phyloP scores from a whole-genome alignment of 2,888 invertebrate species.

The Amblyjoppa proteus region DNA sequence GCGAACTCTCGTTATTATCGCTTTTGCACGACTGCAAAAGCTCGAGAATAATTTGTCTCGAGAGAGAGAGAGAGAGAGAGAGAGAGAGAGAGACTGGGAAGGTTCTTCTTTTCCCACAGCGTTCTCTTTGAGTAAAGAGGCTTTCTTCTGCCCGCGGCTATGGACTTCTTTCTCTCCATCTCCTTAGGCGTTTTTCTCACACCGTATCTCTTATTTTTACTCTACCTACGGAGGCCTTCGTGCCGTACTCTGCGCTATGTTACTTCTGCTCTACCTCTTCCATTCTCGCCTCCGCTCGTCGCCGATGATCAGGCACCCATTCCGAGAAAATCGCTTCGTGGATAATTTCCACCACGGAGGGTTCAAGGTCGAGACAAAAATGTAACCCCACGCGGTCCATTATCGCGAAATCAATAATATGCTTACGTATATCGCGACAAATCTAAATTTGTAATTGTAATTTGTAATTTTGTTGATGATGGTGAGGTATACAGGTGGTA shows the following conservation, averaged over 20 bases:
- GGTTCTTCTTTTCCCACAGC: neutral
- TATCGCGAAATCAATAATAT: slow-evolving; percentile 14
- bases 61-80: neutral
- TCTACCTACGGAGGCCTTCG: slow-evolving; percentile 5
- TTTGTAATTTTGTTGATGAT: no score
- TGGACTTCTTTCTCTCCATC: neutral
- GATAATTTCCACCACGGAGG: slow-evolving; percentile 33
- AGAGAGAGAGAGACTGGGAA: neutral
- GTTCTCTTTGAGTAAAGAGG: neutral
- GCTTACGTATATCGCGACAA: neutral
- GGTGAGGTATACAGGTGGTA: no score
- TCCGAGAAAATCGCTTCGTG: slow-evolving; percentile 53
- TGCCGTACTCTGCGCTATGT: neutral
- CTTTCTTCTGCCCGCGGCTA: neutral
- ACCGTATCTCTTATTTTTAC: slow-evolving; percentile 13
- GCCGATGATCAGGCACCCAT: slow-evolving; percentile 50
- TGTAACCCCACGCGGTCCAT: slow-evolving; percentile 19
- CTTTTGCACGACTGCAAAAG: slow-evolving; percentile 1
- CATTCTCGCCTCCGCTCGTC: slow-evolving; percentile 25
- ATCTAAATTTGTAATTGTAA: neutral
- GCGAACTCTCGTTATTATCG: neutral
- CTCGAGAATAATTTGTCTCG: slow-evolving; percentile 8
- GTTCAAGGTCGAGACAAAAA: slow-evolving; percentile 41
- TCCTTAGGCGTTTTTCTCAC: slow-evolving; percentile 5
- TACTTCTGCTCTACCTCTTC: neutral